Conservation (phyloP, 2,888 invertebrate species). For the Melangyna quadrimaculata region DNA sequence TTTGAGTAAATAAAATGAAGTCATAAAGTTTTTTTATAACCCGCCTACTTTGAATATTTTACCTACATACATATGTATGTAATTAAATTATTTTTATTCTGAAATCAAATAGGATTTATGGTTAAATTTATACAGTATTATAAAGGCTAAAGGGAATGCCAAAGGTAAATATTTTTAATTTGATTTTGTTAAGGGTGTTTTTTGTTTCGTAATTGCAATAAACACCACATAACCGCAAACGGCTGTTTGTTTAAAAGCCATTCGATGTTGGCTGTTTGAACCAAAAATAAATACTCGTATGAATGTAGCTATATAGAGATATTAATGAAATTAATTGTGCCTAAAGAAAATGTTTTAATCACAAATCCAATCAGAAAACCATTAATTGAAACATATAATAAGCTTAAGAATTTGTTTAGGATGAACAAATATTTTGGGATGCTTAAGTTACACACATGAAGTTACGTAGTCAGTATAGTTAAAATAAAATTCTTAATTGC, state of each 20-base stretch:
- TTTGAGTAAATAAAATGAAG: not conserved
- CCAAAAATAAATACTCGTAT: not conserved
- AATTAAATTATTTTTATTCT: slow-evolving; percentile 10
- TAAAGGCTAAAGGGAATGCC: not conserved
- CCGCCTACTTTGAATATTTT: not conserved
- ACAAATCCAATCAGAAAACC: not conserved
- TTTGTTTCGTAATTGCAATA: not conserved
- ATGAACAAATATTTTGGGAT: too few relatives aligned
- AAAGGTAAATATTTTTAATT: not conserved
- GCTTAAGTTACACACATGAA: too few relatives aligned
- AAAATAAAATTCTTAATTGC: too few relatives aligned
- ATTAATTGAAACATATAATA: not conserved
- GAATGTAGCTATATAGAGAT: not conserved
- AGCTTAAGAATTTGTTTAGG: not conserved
- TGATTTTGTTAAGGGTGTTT: not conserved
- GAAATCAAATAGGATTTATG: not conserved
- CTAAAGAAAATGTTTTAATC: not conserved
- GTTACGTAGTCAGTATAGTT: too few relatives aligned
- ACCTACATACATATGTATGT: not conserved
- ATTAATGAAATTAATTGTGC: not conserved
- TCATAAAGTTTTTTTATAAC: not conserved
- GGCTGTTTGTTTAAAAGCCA: not conserved
- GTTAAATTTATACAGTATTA: not conserved
- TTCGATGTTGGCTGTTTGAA: not conserved
- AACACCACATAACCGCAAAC: not conserved